Percentiles rank a stretch among this genome's conserved stretches.
Conservation (phyloP, 2,888 invertebrate species). For the Leptopilina myrica region DNA sequence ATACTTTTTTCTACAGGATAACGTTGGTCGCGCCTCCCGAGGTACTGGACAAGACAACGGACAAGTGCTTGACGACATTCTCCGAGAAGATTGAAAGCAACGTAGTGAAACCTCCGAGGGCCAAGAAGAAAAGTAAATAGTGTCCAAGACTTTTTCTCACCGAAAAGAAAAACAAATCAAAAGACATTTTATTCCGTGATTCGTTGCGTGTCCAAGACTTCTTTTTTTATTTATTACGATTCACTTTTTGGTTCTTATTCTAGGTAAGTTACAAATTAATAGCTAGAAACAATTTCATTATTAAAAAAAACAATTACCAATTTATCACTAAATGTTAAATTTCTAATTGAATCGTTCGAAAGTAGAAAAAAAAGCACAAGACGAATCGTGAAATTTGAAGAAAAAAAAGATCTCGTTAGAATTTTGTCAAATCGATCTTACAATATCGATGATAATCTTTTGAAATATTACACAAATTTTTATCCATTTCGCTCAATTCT, state of each 20-base stretch:
- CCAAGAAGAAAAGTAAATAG: conserved; percentile 78
- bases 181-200: conserved; percentile 34
- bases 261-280: not conserved
- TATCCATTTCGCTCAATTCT: not conserved
- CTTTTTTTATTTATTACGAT: not conserved
- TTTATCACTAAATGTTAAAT: not conserved
- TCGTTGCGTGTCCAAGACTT: conserved; percentile 20
- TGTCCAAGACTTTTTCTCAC: not conserved
- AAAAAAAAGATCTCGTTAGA: not conserved
- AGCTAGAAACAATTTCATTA: not conserved
- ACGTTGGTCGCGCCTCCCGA: conserved; percentile 70
- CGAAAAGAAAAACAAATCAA: not conserved
- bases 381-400: not conserved
- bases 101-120: conserved; percentile 74
- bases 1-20: conserved; percentile 60
- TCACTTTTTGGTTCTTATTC: not conserved
- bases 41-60: conserved; percentile 63
- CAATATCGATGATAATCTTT: not conserved
- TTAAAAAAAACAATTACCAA: too few relatives aligned
- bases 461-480: not conserved
- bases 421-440: not conserved
- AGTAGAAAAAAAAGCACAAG: not conserved
- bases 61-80: conserved; percentile 64
- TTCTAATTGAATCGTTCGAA: conserved; percentile 21
- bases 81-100: conserved; percentile 69